Conservation (phyloP, 2,797 vertebrate genomes). For the Aratinga solstitialis region DNA sequence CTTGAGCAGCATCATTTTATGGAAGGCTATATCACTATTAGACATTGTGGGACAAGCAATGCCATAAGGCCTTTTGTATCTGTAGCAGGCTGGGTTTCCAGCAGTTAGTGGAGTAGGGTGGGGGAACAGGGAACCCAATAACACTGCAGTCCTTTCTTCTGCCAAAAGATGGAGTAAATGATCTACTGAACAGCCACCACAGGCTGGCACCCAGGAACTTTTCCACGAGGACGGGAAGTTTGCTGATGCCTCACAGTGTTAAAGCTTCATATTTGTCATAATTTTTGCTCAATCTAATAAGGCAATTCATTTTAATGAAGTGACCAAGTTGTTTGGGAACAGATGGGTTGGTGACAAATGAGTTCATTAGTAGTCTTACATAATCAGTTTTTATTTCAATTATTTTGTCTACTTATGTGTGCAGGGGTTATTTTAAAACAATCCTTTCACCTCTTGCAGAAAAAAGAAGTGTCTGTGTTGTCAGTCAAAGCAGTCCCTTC, state of each 20-base stretch:
- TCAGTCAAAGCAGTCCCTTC: background rate
- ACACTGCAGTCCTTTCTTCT: conserved; percentile 22
- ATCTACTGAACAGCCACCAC: conserved; percentile 11
- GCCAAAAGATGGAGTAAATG: conserved; percentile 61
- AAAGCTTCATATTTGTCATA: background rate
- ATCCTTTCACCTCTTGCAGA: background rate
- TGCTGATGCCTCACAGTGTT: background rate
- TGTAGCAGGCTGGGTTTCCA: background rate
- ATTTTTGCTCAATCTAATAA: conserved; percentile 25
- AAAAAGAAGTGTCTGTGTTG: background rate
- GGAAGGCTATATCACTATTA: background rate
- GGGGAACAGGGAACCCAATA: background rate
- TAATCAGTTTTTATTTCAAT: conserved; percentile 34
- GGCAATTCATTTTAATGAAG: conserved; percentile 33
- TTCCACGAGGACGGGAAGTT: background rate
- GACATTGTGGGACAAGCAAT: background rate
- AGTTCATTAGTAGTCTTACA: conserved; percentile 25
- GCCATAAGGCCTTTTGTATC: background rate
- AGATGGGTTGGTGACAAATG: conserved; percentile 58
- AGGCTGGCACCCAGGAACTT: background rate
- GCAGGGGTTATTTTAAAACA: conserved; percentile 20
- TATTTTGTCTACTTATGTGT: conserved; percentile 27
- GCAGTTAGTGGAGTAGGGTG: background rate
- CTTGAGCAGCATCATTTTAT: background rate
- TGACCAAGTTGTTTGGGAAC: conserved; percentile 36